phyloP scores from a whole-genome alignment of 2,797 vertebrate genomes.

The Salmo trutta region DNA sequence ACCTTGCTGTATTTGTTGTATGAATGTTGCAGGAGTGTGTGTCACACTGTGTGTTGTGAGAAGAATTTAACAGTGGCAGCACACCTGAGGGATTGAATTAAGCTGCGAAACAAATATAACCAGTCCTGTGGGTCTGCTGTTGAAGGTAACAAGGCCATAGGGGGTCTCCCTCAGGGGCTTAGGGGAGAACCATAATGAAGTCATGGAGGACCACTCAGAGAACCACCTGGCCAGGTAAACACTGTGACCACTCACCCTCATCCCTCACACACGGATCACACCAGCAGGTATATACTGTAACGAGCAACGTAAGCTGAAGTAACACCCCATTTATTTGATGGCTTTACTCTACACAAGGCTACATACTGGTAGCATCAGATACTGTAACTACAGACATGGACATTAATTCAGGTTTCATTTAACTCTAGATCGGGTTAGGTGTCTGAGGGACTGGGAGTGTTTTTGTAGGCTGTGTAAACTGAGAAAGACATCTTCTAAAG shows the following conservation, averaged over 20 bases:
- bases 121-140: constrained; percentile 4
- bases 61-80: background rate
- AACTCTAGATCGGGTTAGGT: constrained; percentile 20
- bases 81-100: constrained; percentile 37
- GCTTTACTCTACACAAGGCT: constrained; percentile 9
- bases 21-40: background rate
- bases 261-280: background rate
- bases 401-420: constrained; percentile 46
- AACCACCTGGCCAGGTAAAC: constrained; percentile 34
- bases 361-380: constrained; percentile 42
- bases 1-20: background rate
- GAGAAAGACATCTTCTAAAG: background rate
- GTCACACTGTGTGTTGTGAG: constrained; percentile 13
- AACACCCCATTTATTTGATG: constrained; percentile 11
- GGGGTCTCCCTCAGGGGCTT: constrained; percentile 11
- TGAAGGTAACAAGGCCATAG: constrained; percentile 53
- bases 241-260: constrained; percentile 5
- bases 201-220: constrained; percentile 42
- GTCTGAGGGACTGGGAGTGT: too few species aligned
- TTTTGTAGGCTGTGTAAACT: background rate
- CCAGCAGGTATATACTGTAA: background rate
- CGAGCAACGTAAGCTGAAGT: background rate
- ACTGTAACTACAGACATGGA: constrained; percentile 50
- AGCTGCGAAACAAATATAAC: constrained; percentile 33
- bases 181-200: constrained; percentile 52